Evolutionary conservation across 2,113 vertebrate species (phyloP).

Genomic region (Callorhinus ursinus): DNA sequence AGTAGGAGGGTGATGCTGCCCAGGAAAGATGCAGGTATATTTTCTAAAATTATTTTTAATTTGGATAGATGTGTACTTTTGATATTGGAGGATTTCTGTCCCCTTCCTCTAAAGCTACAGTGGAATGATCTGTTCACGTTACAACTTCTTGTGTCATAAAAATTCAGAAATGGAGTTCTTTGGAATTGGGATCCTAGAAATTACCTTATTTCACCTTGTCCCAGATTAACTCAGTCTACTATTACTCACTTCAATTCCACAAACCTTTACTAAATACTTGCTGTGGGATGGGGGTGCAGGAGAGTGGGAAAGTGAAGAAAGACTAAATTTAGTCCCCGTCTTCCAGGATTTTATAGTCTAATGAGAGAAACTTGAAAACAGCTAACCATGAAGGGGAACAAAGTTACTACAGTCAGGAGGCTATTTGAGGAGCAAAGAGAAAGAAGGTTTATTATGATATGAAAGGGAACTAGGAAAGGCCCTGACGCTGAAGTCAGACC

Average conservation of each 20-base stretch:
- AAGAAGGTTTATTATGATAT: neutral
- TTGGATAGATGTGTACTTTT: neutral
- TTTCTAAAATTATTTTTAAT: neutral
- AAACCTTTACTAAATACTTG: neutral
- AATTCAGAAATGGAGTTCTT: slow-evolving; percentile 18
- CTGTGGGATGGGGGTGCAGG: neutral
- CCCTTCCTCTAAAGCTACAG: neutral
- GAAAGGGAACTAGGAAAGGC: neutral
- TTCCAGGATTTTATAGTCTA: neutral
- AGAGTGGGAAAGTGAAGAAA: neutral
- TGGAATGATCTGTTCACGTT: neutral
- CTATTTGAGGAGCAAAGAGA: slow-evolving; percentile 6
- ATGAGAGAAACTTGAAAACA: neutral
- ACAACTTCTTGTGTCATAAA: neutral
- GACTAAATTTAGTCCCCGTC: neutral
- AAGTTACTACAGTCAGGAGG: neutral
- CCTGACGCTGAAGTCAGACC: neutral
- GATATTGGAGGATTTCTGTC: neutral
- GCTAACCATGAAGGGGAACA: neutral
- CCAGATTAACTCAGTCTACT: neutral
- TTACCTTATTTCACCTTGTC: neutral
- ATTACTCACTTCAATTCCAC: neutral
- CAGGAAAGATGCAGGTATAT: neutral
- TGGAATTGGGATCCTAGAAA: neutral
- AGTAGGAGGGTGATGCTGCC: neutral